These are phyloP conservation scores for Mamestra configurata DNA, from an alignment of 1,140 invertebrate species.

Conservation along the genomic window DNA sequence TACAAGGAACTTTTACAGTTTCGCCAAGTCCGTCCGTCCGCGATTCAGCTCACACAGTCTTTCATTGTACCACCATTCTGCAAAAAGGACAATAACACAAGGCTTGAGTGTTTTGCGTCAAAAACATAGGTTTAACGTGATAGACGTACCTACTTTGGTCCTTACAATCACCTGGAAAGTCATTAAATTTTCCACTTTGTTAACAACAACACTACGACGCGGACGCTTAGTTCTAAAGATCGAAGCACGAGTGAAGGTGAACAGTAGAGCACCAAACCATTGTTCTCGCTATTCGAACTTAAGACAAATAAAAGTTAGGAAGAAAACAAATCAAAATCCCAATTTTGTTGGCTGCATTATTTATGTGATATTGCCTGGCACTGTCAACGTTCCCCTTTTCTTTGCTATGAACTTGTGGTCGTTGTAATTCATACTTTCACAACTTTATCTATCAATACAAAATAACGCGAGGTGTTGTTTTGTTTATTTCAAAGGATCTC, in stretches of 20 bases:
- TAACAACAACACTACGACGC: slow-evolving; percentile 43
- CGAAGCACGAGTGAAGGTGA: slow-evolving; percentile 53
- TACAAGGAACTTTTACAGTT: no score
- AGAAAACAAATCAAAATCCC: slow-evolving; percentile 88
- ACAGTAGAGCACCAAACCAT: slow-evolving; percentile 61
- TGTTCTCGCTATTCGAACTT: slow-evolving; percentile 71
- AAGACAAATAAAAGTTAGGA: slow-evolving; percentile 84
- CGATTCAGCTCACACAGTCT: no score
- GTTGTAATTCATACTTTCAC: slow-evolving; percentile 69
- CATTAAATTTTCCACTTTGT: slow-evolving; percentile 60
- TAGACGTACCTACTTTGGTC: not conserved
- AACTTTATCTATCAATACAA: slow-evolving; percentile 69
- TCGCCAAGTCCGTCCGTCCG: no score
- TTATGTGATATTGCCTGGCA: slow-evolving; percentile 84
- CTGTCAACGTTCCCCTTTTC: slow-evolving; percentile 79
- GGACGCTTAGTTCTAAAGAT: slow-evolving; percentile 53
- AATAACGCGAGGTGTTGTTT: slow-evolving; percentile 27
- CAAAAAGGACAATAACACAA: no score
- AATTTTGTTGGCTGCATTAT: slow-evolving; percentile 86
- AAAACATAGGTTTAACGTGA: no score
- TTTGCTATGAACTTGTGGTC: slow-evolving; percentile 74
- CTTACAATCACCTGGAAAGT: slow-evolving; percentile 16
- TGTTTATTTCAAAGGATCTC: not conserved
- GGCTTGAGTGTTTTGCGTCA: no score
- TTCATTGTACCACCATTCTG: no score